A percentile compares a stretch with the other conserved stretches of the same genome.
These are phyloP conservation scores for Corella eumyota DNA, from an alignment of 23 tunicate species.

Conservation along the genomic window DNA sequence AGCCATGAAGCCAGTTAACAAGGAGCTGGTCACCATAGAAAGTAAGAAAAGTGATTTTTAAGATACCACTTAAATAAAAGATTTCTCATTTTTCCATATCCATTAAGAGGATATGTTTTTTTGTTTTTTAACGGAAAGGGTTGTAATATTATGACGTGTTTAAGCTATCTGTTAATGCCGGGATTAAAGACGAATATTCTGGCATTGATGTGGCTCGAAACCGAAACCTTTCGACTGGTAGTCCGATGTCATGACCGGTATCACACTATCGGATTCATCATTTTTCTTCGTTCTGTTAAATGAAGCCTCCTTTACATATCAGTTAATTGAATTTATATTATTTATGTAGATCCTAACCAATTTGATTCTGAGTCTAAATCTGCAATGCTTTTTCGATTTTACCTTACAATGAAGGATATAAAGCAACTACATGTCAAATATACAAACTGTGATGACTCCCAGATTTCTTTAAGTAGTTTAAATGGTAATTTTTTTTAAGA, in stretches of 20 bases:
- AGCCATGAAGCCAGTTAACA: constrained; percentile 54
- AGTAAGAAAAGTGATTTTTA: background rate
- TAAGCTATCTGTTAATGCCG: no score
- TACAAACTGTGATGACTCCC: no score
- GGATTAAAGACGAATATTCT: background rate
- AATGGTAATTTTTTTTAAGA: no score
- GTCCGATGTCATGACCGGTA: no score
- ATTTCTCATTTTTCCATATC: background rate
- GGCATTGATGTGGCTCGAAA: no score
- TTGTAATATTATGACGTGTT: background rate
- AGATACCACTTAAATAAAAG: background rate
- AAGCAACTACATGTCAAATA: constrained; percentile 6
- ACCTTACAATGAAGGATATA: constrained; percentile 46
- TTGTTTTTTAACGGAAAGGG: background rate
- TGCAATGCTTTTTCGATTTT: constrained; percentile 51
- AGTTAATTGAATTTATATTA: no score
- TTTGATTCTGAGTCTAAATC: constrained; percentile 32
- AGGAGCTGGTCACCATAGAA: constrained; percentile 11
- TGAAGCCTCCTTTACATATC: no score
- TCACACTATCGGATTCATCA: no score
- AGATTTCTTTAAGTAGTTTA: no score
- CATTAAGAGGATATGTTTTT: background rate
- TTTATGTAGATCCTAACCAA: constrained; percentile 48
- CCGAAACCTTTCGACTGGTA: no score
- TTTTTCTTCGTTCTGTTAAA: no score